Percentiles rank a stretch among this genome's conserved stretches.
phyloP scores from a whole-genome alignment of 2,888 invertebrate species.

The Drosophila anceps region DNA sequence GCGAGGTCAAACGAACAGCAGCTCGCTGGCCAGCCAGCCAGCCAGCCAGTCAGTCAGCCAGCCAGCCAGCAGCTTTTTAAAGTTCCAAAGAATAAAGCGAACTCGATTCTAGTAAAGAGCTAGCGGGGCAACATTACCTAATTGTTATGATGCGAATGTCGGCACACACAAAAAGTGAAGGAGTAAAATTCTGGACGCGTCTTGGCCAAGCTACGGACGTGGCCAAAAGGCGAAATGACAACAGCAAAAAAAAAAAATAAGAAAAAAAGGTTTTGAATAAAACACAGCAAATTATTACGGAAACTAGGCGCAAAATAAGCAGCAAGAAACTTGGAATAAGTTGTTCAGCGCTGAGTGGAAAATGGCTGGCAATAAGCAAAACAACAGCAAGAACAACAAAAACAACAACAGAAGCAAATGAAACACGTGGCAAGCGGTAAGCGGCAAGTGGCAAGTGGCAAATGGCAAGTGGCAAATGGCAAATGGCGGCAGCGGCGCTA shows the following conservation, averaged over 20 bases:
- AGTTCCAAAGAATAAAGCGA: constrained; percentile 27
- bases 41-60: constrained; percentile 14
- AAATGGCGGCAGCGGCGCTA: constrained; percentile 52
- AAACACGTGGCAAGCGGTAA: constrained; percentile 26
- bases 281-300: constrained; percentile 76
- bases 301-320: constrained; percentile 76
- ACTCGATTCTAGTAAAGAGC: neutral
- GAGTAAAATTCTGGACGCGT: constrained; percentile 46
- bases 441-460: constrained; percentile 17
- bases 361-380: constrained; percentile 43
- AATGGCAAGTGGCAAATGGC: constrained; percentile 53
- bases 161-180: constrained; percentile 17
- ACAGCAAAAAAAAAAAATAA: neutral
- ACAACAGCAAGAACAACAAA: constrained; percentile 12
- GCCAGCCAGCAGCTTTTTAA: constrained; percentile 50
- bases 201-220: constrained; percentile 30
- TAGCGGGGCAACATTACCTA: constrained; percentile 43
- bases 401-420: constrained; percentile 17
- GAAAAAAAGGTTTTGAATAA: constrained; percentile 70
- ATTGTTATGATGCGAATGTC: constrained; percentile 75
- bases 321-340: constrained; percentile 30
- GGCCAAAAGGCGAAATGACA: constrained; percentile 46
- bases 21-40: too few relatives aligned
- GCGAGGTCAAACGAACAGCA: neutral
- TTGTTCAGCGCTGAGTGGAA: constrained; percentile 23